Percentiles rank a stretch among this genome's conserved stretches.
phyloP scores from a whole-genome alignment of 2,888 invertebrate genomes.

The Thereva unica region DNA sequence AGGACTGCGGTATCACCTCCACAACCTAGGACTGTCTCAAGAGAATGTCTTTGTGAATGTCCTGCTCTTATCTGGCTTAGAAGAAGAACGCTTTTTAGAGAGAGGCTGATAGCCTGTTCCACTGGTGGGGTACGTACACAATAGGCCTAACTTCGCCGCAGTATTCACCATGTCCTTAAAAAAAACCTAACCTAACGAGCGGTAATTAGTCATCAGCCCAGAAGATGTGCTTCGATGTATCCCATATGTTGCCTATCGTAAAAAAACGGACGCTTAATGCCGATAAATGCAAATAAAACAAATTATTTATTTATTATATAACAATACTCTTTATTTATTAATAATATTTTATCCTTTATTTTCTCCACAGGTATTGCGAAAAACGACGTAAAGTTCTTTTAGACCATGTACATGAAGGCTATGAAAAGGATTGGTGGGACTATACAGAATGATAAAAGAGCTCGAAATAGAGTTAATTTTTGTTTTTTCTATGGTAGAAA shows the following conservation, averaged over 20 bases:
- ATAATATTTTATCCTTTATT: constrained; percentile 39
- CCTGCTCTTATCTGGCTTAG: too few relatives aligned
- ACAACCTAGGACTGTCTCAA: too few relatives aligned
- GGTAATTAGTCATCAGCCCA: too few relatives aligned
- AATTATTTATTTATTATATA: not conserved
- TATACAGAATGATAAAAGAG: constrained; percentile 73
- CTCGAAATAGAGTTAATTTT: too few relatives aligned
- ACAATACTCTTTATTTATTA: not conserved
- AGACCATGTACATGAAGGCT: constrained; percentile 98
- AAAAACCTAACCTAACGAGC: too few relatives aligned
- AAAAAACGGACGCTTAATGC: not conserved
- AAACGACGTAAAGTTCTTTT: constrained; percentile 92
- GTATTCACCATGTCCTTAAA: too few relatives aligned
- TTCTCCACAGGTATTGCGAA: constrained; percentile 87
- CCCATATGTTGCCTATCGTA: not conserved
- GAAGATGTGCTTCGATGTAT: not conserved
- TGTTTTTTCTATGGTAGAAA: not conserved
- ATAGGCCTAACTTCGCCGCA: too few relatives aligned
- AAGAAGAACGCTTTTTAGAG: too few relatives aligned
- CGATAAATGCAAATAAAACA: not conserved
- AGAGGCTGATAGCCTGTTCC: too few relatives aligned
- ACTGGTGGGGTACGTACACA: too few relatives aligned
- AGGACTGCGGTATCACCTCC: too few relatives aligned
- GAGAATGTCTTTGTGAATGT: too few relatives aligned
- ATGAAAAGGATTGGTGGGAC: constrained; percentile 98